Percentiles rank a stretch among this genome's conserved stretches.
Evolutionary conservation across 1,140 invertebrate genomes (phyloP).

Genomic region (Eumaeus atala): DNA sequence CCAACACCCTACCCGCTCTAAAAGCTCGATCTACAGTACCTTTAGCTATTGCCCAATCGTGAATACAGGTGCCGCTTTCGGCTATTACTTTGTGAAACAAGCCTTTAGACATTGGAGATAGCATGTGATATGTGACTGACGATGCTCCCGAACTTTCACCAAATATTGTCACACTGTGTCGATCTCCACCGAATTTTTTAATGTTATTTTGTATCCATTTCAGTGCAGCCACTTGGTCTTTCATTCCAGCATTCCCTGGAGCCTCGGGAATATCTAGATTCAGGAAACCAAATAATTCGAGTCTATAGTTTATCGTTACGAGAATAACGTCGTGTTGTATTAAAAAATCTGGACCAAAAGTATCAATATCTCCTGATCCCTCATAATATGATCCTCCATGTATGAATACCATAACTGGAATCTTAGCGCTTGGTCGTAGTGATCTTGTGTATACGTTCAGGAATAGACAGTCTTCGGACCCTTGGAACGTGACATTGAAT

Average conservation of each 20-base stretch:
- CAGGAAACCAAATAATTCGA: conserved; percentile 78
- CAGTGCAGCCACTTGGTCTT: conserved; percentile 76
- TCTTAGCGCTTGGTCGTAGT: conserved; percentile 22
- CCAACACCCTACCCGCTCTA: conserved; percentile 52
- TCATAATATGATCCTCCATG: conserved; percentile 76
- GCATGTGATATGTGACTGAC: conserved; percentile 79
- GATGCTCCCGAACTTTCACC: conserved; percentile 83
- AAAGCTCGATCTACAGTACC: conserved; percentile 69
- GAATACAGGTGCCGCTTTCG: conserved; percentile 77
- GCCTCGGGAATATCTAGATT: conserved; percentile 71
- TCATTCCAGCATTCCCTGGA: conserved; percentile 78
- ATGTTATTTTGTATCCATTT: conserved; percentile 59
- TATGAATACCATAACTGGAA: conserved; percentile 76
- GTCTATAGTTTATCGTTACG: conserved; percentile 80
- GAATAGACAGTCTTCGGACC: conserved; percentile 76
- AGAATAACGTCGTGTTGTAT: conserved; percentile 78
- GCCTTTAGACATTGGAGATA: conserved; percentile 78
- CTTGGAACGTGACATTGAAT: conserved; percentile 31
- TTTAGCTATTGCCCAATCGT: conserved; percentile 80
- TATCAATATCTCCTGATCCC: conserved; percentile 68
- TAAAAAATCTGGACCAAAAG: conserved; percentile 77
- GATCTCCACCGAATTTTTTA: conserved; percentile 80
- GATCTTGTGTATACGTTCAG: conserved; percentile 75
- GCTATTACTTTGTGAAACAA: conserved; percentile 61
- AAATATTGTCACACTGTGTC: conserved; percentile 80